Percentiles rank a stretch among this genome's conserved stretches.
Evolutionary conservation across 2,113 vertebrate species (phyloP).

Genomic region (Plotosus lineatus): DNA sequence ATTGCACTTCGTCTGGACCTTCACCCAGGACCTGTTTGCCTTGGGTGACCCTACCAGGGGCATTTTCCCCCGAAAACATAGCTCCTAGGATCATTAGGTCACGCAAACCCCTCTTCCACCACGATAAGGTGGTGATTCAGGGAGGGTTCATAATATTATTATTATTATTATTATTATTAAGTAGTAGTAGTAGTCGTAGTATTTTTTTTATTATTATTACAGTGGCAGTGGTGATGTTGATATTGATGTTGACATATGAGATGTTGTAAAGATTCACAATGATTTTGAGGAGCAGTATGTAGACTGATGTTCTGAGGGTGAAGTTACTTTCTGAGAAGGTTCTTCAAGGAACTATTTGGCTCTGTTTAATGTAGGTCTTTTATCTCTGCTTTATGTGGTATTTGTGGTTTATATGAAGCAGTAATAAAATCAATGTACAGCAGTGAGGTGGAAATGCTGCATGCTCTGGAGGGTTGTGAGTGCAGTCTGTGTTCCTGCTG

Average conservation of each 20-base stretch:
- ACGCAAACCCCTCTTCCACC: too few species aligned
- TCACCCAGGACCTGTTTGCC: too few species aligned
- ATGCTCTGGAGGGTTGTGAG: neutral
- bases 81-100: too few species aligned
- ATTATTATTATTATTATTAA: constrained; percentile 13
- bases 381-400: neutral
- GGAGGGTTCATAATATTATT: neutral
- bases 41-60: too few species aligned
- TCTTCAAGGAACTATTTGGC: neutral
- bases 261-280: neutral
- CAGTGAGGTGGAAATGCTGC: neutral
- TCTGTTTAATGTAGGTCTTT: neutral
- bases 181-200: neutral
- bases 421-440: neutral
- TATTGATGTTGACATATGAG: too few species aligned
- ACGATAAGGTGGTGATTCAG: too few species aligned
- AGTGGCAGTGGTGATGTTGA: neutral
- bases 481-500: neutral
- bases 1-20: too few species aligned
- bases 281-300: neutral
- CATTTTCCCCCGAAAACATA: too few species aligned
- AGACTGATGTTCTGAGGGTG: neutral
- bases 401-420: constrained; percentile 1
- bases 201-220: neutral
- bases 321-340: neutral